These are phyloP conservation scores for Dermolepida albohirtum DNA, from an alignment of 2,888 invertebrate species.

Conservation along the genomic window DNA sequence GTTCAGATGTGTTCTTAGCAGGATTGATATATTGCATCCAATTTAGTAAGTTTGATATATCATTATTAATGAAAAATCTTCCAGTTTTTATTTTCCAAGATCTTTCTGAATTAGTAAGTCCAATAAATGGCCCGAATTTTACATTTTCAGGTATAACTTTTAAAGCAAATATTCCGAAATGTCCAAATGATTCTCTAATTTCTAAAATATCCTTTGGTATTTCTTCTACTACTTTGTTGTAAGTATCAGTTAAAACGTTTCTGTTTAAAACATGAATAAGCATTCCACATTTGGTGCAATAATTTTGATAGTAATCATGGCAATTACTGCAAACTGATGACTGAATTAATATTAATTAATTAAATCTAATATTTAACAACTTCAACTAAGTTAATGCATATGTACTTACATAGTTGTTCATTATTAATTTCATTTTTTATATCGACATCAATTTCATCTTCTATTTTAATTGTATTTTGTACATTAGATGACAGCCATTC, in stretches of 20 bases:
- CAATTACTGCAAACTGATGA: conserved; percentile 20
- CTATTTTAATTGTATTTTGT: too few species aligned
- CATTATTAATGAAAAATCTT: conserved; percentile 65
- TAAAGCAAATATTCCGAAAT: conserved; percentile 52
- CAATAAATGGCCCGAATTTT: conserved; percentile 54
- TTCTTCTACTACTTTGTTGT: conserved; percentile 49
- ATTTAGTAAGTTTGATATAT: conserved; percentile 64
- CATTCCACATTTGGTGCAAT: conserved; percentile 19
- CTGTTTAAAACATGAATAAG: neutral
- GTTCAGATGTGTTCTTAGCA: conserved; percentile 66
- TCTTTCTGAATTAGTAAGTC: conserved; percentile 32
- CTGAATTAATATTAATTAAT: neutral
- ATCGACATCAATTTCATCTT: too few species aligned
- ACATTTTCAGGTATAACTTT: conserved; percentile 47
- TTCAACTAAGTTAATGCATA: too few species aligned
- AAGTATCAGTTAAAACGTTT: neutral
- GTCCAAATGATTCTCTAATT: conserved; percentile 48
- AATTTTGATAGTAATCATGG: conserved; percentile 14
- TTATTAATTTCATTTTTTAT: too few species aligned
- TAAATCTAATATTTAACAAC: too few species aligned
- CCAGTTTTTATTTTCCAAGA: conserved; percentile 34
- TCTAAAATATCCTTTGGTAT: conserved; percentile 47
- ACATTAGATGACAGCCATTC: too few species aligned
- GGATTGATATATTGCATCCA: conserved; percentile 72
- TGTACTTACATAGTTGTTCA: too few species aligned